phyloP scores from a whole-genome alignment of 2,113 vertebrate species.

The Dissostichus mawsoni region DNA sequence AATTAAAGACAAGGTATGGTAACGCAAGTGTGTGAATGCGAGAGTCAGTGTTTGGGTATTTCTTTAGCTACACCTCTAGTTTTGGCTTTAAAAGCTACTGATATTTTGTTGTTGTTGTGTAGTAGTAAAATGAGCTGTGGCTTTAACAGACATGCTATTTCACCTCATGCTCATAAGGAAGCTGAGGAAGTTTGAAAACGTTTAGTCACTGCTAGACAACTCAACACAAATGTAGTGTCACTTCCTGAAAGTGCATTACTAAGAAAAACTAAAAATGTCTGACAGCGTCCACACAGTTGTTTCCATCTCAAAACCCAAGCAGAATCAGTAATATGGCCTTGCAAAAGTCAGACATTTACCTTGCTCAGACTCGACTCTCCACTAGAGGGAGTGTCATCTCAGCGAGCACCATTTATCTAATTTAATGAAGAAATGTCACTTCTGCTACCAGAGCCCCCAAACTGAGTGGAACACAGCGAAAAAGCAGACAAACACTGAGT shows the following conservation, averaged over 20 bases:
- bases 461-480: slow-evolving; percentile 16
- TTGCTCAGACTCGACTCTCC: slow-evolving; percentile 19
- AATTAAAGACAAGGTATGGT: slow-evolving; percentile 9
- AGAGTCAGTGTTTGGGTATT: not conserved
- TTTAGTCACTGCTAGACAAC: not conserved
- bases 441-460: slow-evolving; percentile 7
- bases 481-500: slow-evolving; percentile 37
- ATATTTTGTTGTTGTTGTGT: no score
- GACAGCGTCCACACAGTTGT: not conserved
- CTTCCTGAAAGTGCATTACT: slow-evolving; percentile 11
- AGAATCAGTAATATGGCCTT: not conserved
- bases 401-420: slow-evolving; percentile 18
- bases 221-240: no score
- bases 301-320: not conserved
- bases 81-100: not conserved
- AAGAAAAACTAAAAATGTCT: not conserved
- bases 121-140: not conserved
- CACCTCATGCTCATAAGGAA: not conserved
- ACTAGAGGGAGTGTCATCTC: slow-evolving; percentile 67
- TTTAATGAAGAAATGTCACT: slow-evolving; percentile 50
- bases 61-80: not conserved
- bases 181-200: not conserved
- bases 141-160: not conserved
- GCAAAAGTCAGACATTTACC: not conserved
- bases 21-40: not conserved